Conservation (phyloP, 2,797 vertebrate genomes). For the Arctocebus calabarensis region DNA sequence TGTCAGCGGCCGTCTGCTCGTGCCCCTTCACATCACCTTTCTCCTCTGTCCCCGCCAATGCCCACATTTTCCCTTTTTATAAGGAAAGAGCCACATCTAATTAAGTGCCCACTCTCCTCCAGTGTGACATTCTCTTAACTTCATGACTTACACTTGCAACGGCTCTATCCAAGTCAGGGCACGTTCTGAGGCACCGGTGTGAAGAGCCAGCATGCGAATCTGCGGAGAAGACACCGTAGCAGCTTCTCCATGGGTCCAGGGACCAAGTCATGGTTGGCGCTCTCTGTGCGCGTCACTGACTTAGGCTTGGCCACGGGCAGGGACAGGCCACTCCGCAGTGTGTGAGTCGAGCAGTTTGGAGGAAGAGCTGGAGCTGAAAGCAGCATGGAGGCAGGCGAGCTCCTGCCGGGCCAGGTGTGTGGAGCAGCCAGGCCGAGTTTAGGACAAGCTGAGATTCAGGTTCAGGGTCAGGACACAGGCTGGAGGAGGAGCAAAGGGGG, state of each 20-base stretch:
- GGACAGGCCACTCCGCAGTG: background rate
- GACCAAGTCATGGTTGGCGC: background rate
- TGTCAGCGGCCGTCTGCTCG: background rate
- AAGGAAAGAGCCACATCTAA: background rate
- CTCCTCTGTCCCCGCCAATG: background rate
- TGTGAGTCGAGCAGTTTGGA: background rate
- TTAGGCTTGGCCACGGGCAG: background rate
- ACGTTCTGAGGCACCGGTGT: background rate
- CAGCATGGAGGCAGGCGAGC: no score
- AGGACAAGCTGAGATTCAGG: background rate
- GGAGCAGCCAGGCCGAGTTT: background rate
- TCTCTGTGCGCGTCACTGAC: background rate
- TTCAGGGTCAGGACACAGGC: background rate
- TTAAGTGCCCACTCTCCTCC: background rate
- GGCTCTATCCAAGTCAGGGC: background rate
- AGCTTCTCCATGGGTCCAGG: background rate
- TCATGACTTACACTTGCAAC: background rate
- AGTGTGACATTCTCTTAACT: background rate
- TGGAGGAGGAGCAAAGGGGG: background rate
- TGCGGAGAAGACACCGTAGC: background rate
- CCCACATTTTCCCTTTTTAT: background rate
- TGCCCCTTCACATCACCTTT: background rate
- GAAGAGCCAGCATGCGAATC: background rate
- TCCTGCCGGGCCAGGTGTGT: background rate
- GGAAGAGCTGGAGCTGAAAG: constrained; percentile 25